These are phyloP conservation scores for Scotopteryx bipunctaria DNA, from an alignment of 2,888 invertebrate genomes.

Conservation along the genomic window DNA sequence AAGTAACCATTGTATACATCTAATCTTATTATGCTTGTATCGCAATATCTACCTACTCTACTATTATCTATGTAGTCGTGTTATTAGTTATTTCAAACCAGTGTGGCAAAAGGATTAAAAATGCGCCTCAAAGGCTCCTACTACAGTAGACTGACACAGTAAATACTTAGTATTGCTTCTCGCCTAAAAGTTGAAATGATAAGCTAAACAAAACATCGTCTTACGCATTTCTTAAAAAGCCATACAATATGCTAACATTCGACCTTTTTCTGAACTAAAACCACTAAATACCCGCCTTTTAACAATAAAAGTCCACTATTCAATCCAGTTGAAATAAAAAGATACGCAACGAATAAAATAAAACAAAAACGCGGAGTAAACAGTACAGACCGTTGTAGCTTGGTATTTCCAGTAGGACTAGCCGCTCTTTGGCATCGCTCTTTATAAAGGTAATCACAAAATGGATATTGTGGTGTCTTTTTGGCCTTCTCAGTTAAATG, in stretches of 20 bases:
- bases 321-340: background rate
- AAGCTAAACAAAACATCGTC: too few species aligned
- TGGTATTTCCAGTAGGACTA: constrained; percentile 3
- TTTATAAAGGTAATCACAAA: constrained; percentile 49
- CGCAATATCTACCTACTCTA: too few species aligned
- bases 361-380: background rate
- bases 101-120: too few species aligned
- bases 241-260: background rate
- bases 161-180: too few species aligned
- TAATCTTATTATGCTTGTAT: too few species aligned
- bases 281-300: background rate
- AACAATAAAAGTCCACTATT: background rate
- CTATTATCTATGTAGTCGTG: too few species aligned
- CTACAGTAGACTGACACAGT: too few species aligned
- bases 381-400: background rate
- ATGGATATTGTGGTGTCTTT: constrained; percentile 53
- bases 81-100: too few species aligned
- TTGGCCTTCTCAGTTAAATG: constrained; percentile 53
- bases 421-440: constrained; percentile 11
- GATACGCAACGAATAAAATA: background rate
- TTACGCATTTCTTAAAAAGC: too few species aligned
- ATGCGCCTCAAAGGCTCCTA: too few species aligned
- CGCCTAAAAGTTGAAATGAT: too few species aligned
- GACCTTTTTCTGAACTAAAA: background rate
- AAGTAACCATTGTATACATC: too few species aligned